Evolutionary conservation across 2,888 invertebrate genomes (phyloP).

Genomic region (Watsonalla cultraria): DNA sequence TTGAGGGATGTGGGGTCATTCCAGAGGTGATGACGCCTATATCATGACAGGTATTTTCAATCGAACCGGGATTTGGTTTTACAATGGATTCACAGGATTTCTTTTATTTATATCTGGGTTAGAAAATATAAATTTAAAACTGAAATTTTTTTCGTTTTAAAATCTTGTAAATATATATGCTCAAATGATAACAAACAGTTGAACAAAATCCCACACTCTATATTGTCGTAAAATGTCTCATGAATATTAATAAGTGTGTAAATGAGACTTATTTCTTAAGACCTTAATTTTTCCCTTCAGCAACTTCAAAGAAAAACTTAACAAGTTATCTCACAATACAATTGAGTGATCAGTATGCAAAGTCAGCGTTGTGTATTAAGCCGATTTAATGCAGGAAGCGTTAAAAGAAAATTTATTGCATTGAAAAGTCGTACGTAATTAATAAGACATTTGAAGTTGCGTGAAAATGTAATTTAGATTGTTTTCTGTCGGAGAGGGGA

Average conservation of each 20-base stretch:
- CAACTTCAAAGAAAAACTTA: constrained; percentile 28
- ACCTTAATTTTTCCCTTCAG: constrained; percentile 13
- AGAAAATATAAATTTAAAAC: neutral
- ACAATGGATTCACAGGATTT: constrained; percentile 53
- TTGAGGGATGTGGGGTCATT: constrained; percentile 76
- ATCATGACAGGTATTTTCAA: constrained; percentile 70
- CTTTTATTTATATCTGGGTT: constrained; percentile 42
- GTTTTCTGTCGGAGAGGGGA: constrained; percentile 68
- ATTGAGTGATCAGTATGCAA: constrained; percentile 66
- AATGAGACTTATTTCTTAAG: constrained; percentile 10
- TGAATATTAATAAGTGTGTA: neutral
- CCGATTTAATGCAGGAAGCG: constrained; percentile 64
- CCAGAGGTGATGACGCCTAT: constrained; percentile 72
- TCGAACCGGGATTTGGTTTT: constrained; percentile 41
- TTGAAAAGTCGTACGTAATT: constrained; percentile 77
- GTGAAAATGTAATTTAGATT: constrained; percentile 80
- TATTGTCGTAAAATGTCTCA: neutral
- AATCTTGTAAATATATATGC: too few relatives aligned
- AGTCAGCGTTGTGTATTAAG: constrained; percentile 67
- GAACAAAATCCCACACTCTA: constrained; percentile 3
- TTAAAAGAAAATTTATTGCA: constrained; percentile 78
- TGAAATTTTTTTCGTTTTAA: neutral
- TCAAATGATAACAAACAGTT: too few relatives aligned
- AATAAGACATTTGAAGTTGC: constrained; percentile 80
- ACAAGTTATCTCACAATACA: constrained; percentile 42